Evolutionary conservation across 2,888 invertebrate genomes (phyloP).

Genomic region (Lottia gigantea): DNA sequence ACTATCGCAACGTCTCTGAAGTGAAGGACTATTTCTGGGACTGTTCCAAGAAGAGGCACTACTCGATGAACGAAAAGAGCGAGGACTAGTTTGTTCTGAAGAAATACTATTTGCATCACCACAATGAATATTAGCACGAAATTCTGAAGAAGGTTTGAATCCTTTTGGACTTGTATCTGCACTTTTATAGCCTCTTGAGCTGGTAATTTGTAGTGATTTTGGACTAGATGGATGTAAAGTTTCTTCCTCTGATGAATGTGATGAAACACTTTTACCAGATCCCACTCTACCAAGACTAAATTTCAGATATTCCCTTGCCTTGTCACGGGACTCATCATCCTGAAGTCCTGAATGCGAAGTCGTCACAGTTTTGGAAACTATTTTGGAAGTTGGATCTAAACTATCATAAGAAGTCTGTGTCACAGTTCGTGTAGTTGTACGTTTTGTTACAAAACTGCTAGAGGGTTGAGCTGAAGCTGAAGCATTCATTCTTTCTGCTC

Average conservation of each 20-base stretch:
- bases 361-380: background rate
- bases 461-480: background rate
- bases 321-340: background rate
- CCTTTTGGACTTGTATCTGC: background rate
- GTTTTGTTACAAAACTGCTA: background rate
- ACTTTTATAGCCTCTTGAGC: background rate
- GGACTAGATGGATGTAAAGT: background rate
- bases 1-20: slow-evolving; percentile 22
- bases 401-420: background rate
- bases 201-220: background rate
- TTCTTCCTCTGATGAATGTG: background rate
- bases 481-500: background rate
- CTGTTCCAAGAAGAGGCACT: slow-evolving; percentile 1
- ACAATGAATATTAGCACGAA: background rate
- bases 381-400: background rate
- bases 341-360: background rate
- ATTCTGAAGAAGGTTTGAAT: background rate
- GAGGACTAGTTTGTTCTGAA: background rate
- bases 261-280: background rate
- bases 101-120: background rate
- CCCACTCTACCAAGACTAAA: background rate
- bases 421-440: background rate
- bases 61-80: background rate
- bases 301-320: background rate
- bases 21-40: background rate